Evolutionary conservation across 2,888 invertebrate genomes (phyloP).

Genomic region (Trimorus sp.): DNA sequence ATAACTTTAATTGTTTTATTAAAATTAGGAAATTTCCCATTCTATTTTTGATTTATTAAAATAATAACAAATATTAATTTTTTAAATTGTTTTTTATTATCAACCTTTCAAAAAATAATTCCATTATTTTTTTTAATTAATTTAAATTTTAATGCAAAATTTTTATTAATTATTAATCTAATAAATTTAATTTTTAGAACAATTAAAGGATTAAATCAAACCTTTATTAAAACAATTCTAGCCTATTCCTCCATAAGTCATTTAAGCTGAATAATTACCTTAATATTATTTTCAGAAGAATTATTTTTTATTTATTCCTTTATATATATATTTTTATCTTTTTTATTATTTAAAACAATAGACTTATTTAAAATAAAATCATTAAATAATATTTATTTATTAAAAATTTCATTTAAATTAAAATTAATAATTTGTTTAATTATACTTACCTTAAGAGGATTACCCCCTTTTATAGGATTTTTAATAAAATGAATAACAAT

Average conservation of each 20-base stretch:
- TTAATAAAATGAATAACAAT: constrained; percentile 79
- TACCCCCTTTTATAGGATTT: constrained; percentile 71
- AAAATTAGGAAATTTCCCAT: constrained; percentile 87
- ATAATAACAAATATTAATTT: constrained; percentile 62
- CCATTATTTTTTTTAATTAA: constrained; percentile 81
- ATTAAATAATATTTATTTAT: constrained; percentile 64
- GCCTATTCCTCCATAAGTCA: constrained; percentile 86
- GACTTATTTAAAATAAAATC: constrained; percentile 17
- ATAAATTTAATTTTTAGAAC: constrained; percentile 84
- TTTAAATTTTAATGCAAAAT: constrained; percentile 80
- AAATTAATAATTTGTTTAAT: constrained; percentile 67
- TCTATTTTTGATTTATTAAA: constrained; percentile 85
- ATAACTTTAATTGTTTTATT: constrained; percentile 82
- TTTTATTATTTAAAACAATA: constrained; percentile 17
- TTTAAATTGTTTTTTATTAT: constrained; percentile 48
- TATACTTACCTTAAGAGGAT: constrained; percentile 44
- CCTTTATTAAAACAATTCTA: constrained; percentile 84
- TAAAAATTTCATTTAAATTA: constrained; percentile 1
- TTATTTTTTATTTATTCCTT: constrained; percentile 55
- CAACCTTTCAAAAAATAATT: constrained; percentile 81
- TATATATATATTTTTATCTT: constrained; percentile 46
- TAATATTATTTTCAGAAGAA: constrained; percentile 8
- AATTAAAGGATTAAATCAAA: constrained; percentile 83
- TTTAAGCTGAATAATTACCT: constrained; percentile 83
- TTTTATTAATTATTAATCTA: constrained; percentile 78